A percentile compares a stretch with the other conserved stretches of the same genome.
Conservation (phyloP, 2,113 vertebrate species). For the Misgurnus mizolepis region DNA sequence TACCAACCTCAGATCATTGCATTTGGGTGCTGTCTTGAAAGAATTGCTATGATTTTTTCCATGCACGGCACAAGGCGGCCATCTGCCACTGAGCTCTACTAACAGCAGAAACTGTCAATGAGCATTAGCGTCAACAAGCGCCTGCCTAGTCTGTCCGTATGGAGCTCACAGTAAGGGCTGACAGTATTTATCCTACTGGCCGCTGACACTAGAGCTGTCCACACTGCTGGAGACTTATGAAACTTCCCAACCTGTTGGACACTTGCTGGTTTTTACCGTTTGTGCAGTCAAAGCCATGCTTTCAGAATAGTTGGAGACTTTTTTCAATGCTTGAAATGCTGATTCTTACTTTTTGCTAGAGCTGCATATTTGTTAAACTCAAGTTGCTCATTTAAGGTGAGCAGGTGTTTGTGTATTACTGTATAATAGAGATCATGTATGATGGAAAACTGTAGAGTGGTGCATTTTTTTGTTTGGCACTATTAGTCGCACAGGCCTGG, state of each 20-base stretch:
- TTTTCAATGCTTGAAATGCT: no score
- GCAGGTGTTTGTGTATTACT: background rate
- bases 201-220: slow-evolving; percentile 25
- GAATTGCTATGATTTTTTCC: background rate
- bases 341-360: no score
- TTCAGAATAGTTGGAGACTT: background rate
- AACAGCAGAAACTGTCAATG: slow-evolving; percentile 54
- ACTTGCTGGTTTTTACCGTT: background rate
- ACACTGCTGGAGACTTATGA: slow-evolving; percentile 36
- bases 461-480: slow-evolving; percentile 8
- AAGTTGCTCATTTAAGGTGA: background rate
- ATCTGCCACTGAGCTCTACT: slow-evolving; percentile 52
- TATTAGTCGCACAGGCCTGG: slow-evolving; percentile 16
- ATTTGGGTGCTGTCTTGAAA: background rate
- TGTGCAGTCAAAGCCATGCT: background rate
- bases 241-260: slow-evolving; percentile 40
- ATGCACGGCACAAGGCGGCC: slow-evolving; percentile 11
- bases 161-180: slow-evolving; percentile 35
- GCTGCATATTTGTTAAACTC: no score
- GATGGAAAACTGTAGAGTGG: background rate
- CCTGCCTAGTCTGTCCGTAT: slow-evolving; percentile 32
- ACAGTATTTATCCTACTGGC: slow-evolving; percentile 16
- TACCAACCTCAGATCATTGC: background rate
- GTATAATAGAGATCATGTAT: background rate
- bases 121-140: slow-evolving; percentile 47